phyloP scores from a whole-genome alignment of 2,888 invertebrate species.

The Synanthedon formicaeformis region DNA sequence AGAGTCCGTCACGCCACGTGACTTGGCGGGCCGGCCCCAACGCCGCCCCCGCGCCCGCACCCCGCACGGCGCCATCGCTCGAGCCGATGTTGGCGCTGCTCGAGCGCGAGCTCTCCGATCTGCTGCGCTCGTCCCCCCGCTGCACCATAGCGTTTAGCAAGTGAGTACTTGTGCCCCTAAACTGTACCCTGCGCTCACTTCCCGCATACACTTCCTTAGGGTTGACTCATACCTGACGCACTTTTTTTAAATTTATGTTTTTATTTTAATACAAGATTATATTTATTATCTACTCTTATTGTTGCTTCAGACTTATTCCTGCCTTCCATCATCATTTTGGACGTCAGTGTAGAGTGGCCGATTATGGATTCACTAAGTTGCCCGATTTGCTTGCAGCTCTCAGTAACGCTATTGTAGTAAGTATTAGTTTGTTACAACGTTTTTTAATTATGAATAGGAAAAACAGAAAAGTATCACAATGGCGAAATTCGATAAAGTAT shows the following conservation, averaged over 20 bases:
- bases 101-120: slow-evolving; percentile 87
- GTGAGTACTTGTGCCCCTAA: slow-evolving; percentile 24
- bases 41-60: slow-evolving; percentile 11
- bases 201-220: too few relatives aligned
- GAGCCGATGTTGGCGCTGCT: slow-evolving; percentile 82
- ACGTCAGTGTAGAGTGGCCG: slow-evolving; percentile 93
- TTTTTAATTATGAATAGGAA: too few relatives aligned
- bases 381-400: slow-evolving; percentile 91
- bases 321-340: slow-evolving; percentile 98
- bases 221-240: too few relatives aligned
- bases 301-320: slow-evolving; percentile 84
- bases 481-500: too few relatives aligned
- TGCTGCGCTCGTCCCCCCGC: slow-evolving; percentile 83
- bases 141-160: slow-evolving; percentile 80
- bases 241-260: not conserved
- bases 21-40: slow-evolving; percentile 13
- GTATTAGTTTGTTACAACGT: slow-evolving; percentile 7
- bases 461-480: too few relatives aligned
- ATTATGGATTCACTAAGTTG: slow-evolving; percentile 95
- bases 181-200: too few relatives aligned
- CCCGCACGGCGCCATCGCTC: slow-evolving; percentile 74
- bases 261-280: not conserved
- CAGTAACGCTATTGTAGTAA: slow-evolving; percentile 86
- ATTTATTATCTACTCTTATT: slow-evolving; percentile 37
- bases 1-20: slow-evolving; percentile 53